Evolutionary conservation across 2,888 invertebrate species (phyloP).

Genomic region (Iselma pallidipennis): DNA sequence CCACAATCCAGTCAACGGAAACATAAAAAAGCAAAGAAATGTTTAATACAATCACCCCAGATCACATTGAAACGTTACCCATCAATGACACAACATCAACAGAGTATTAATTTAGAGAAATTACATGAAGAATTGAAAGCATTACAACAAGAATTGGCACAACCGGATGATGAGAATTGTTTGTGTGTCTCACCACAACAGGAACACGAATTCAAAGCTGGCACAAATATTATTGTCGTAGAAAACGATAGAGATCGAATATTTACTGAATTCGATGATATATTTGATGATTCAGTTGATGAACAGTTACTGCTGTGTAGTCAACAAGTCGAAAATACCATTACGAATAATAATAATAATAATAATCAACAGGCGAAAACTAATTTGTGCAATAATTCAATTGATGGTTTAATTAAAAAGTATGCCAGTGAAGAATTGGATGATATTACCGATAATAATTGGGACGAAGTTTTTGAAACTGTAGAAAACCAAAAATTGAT

Average conservation of each 20-base stretch:
- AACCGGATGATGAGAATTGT: conserved; percentile 42
- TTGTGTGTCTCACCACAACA: conserved; percentile 40
- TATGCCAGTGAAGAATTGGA: conserved; percentile 34
- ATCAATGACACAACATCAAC: conserved; percentile 18
- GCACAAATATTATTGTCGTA: conserved; percentile 10
- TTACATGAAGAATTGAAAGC: conserved; percentile 48
- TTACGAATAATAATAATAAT: conserved; percentile 10
- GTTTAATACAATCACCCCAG: conserved; percentile 42
- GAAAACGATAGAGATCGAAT: conserved; percentile 10
- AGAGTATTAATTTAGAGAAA: conserved; percentile 48
- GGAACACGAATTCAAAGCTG: conserved; percentile 39
- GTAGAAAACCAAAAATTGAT: not conserved
- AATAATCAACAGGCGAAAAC: not conserved
- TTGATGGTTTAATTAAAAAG: conserved; percentile 37
- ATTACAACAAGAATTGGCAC: conserved; percentile 43
- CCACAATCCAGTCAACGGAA: conserved; percentile 42
- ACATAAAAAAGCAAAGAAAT: conserved; percentile 29
- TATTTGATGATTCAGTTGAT: conserved; percentile 51
- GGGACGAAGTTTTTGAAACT: not conserved
- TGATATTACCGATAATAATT: not conserved
- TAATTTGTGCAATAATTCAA: conserved; percentile 38
- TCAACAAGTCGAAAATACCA: conserved; percentile 46
- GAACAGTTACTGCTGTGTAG: conserved; percentile 48
- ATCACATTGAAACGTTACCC: conserved; percentile 42
- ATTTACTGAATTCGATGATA: conserved; percentile 35